Evolutionary conservation across 2,888 invertebrate species (phyloP), one percentile per base, ranked within the genome.

Genomic region (Atrina japonica): DNA sequence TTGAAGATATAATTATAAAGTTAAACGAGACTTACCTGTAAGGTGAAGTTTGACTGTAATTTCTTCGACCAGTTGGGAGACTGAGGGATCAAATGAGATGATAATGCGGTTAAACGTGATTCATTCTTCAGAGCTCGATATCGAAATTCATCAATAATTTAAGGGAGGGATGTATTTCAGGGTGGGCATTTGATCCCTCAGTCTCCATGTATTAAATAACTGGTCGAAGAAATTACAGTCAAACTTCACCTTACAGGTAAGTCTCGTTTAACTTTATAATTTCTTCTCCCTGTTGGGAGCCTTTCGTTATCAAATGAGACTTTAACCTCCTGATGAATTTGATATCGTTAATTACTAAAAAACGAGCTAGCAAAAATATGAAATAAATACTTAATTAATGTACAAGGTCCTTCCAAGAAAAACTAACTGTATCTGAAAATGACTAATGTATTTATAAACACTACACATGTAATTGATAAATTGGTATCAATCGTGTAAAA

Each of bases 1-100:
- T n/a, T n/a, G n/a, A n/a, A n/a, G n/a, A 35, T 35, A 35, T 35
- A 27, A 43, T 59, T 59, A 45, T 9, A 59, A 59, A 43, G 45
- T 59, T 45, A 59, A 59, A 59, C 59, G 59, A 59, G 59, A 59
- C 59, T 59, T 59, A 59, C 45, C 59, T 59, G 59, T 41, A 59
- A 59, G 59, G 59, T 59, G 27, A 59, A 45, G 59, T 59, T 59
- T 59, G 56, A 56, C 56, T 56, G 41, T 40, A 40, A 56, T 40
- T 56, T 56, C 35, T 56, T 56, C 56, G 56, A 56, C 56, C 56
- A n/a, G 18, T 35, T 56, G 16, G 56, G 56, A 18, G 16, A 35
- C 56, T 35, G 40, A 56, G 59, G 59, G 59, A 59, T 59, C 52
- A 52, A 52, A 52, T 56, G 56, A 56, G 35, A 56, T 56, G 56